Evolutionary conservation across 2,888 invertebrate species (phyloP), one percentile per base, ranked within the genome.

Genomic region (Caenorhabditis virilis): DNA sequence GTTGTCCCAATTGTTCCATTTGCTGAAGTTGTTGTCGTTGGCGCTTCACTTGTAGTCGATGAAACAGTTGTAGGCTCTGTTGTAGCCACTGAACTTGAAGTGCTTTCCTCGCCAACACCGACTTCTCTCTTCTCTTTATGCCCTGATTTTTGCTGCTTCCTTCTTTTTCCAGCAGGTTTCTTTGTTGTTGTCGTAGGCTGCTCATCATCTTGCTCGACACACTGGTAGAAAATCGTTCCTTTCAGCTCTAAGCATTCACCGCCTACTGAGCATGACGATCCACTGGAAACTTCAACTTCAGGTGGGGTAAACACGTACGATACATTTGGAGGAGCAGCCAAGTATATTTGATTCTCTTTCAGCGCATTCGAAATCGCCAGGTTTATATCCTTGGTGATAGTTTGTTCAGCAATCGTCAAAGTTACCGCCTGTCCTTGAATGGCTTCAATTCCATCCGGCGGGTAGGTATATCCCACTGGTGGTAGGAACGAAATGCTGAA

Each of bases 401-500:
- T 27, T 9, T 18, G 2, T 13, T 46, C 50, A 1, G 60, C 54
- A 36, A n/a, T 36, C 15, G 36, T 36, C 5, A 35, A 5, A 26
- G 54, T 54, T 7, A 35, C 16, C 0, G 50, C 49, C 16, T 60
- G 60, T 26, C 46, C 60, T 2, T 48, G 41, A 25, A 33, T 25
- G 1, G 42, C 13, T 11, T 52, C 59, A 9, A 20, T 41, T 2
- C 48, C 53, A 9, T 53, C 38, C 11, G 53, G 53, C 13, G 59
- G 59, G 9, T 50, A 54, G 1, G 60, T 50, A 25, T 60, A 60
- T n/a, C 42, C n/a, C 2, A 60, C n/a, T 5, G 36, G 9, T n/a
- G 60, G 60, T 18, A 60, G 54, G 18, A 54, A 60, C 0, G 48
- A 42, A 15, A 60, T 60, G 13, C 16, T 23, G 41, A 60, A 60